Base-by-base conservation (phyloP, 2,888 invertebrate species). In the Dascillus cervinus region DNA sequence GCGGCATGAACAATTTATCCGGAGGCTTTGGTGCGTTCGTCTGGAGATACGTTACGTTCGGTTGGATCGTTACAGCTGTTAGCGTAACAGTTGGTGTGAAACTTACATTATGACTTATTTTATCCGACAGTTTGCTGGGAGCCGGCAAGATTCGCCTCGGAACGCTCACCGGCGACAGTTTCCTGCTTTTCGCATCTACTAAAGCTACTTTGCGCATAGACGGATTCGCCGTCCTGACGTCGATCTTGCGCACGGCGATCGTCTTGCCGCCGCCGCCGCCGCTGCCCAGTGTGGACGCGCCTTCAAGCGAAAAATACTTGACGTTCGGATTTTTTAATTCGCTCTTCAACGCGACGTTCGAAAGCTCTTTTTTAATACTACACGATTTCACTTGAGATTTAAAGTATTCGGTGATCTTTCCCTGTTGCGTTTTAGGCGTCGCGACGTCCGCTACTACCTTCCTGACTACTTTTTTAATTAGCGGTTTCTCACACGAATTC, bases 371-470 rank as follows among this genome's bases (percentile, higher is more conserved):
- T 32, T 58, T 54, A 10, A 55, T 51, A 11, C 48, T 52, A 39
- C 55, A 58, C 15, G 80, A 76, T 66, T 86, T 87, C 70, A 83
- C 79, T 65, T 86, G 86, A 42, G 84, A 79, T 60, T 82, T 87
- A 62, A 86, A 88, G 62, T 80, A 88, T 55, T 86, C 85, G 13
- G 84, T 84, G 58, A 88, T 88, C 64, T 86, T 84, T 27, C 83
- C 85, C 63, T 84, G 86, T 40, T 66, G 63, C 45, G 67, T 64
- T 38, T 58, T 58, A n/a, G n/a, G n/a, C 24, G 53, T 47, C 22
- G 43, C 39, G 28, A 46, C 41, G 14, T 37, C 34, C 24, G 31
- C 27, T 13, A 43, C 44, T 6, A 34, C 11, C 22, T 45, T 46
- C 28, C 39, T 44, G 25, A 29, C 19, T 24, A 28, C 26, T 19